These are phyloP conservation scores for Bellardia bayeri DNA, from an alignment of 2,888 invertebrate genomes.

Conservation along the genomic window DNA sequence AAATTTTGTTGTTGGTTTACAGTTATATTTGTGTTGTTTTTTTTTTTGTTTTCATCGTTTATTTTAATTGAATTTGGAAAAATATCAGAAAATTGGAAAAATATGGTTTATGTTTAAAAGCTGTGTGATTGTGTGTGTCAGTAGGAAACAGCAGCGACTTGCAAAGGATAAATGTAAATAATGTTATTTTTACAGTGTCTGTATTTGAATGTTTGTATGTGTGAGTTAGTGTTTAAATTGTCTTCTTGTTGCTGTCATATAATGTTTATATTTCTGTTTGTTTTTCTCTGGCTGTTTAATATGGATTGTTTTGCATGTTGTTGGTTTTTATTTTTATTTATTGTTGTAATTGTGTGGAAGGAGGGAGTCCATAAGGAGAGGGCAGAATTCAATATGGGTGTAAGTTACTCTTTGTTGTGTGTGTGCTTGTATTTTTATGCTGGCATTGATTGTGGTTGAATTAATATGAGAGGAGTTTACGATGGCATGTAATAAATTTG, in stretches of 20 bases:
- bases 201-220: slow-evolving; percentile 24
- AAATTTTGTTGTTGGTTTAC: slow-evolving; percentile 66
- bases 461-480: slow-evolving; percentile 73
- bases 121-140: slow-evolving; percentile 22
- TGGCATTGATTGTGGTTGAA: slow-evolving; percentile 72
- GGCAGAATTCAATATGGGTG: slow-evolving; percentile 42
- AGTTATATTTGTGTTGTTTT: slow-evolving; percentile 33
- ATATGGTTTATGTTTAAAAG: slow-evolving; percentile 69
- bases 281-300: slow-evolving; percentile 41
- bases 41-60: slow-evolving; percentile 66
- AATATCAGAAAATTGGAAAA: slow-evolving; percentile 74
- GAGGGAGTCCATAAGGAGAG: slow-evolving; percentile 10
- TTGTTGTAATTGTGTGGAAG: slow-evolving; percentile 17
- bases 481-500: slow-evolving; percentile 74
- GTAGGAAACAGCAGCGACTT: slow-evolving; percentile 65
- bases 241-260: slow-evolving; percentile 69
- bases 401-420: slow-evolving; percentile 16
- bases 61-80: slow-evolving; percentile 72
- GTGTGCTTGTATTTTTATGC: slow-evolving; percentile 49
- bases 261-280: slow-evolving; percentile 58
- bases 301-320: slow-evolving; percentile 57
- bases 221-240: slow-evolving; percentile 56
- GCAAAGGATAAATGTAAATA: slow-evolving; percentile 67
- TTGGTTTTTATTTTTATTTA: slow-evolving; percentile 35
- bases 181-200: slow-evolving; percentile 73